Base-by-base conservation (phyloP, 2,113 vertebrate species). In the Vanacampus margaritifer region DNA sequence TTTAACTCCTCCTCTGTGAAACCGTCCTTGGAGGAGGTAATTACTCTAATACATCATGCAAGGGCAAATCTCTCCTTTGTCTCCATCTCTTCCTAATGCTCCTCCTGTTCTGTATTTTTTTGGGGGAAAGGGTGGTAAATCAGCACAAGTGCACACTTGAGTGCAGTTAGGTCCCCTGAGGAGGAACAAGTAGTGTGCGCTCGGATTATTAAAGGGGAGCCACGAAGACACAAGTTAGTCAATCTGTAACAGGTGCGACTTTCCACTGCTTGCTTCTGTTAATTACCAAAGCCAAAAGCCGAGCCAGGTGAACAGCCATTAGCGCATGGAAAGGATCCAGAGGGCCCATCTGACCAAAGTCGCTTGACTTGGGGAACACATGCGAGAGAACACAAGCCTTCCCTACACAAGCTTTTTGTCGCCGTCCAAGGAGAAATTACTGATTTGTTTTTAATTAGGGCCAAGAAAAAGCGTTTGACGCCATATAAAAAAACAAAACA, bases 201-300 rank as follows among this genome's bases (percentile, higher is more conserved):
- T 79, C 45, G 73, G 73, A 79, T 78, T 84, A 79, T 79, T 71
- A 73, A 62, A 78, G 78, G 64, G 76, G 68, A 86, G 69, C 74
- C 32, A 66, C 57, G 75, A 72, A 78, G 71, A 78, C 76, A 71
- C 67, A 23, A 82, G 86, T 79, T 84, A 76, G 78, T 82, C 79
- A 71, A 64, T 67, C 77, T 69, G 74, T 78, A 91, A 86, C 89
- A 90, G 88, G 89, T 91, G 89, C 80, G 80, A 65, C 81, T 89
- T 91, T 91, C 88, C 89, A 87, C 83, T 84, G 73, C 71, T 82
- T 91, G 89, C 84, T 73, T 85, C 84, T 86, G 84, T 89, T 92
- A 90, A 92, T 91, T 91, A 90, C 85, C 84, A 87, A 83, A 81
- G 87, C 79, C 28, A 26, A 74, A 68, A 88, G 80, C 84, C 76